Conservation (phyloP, 2,113 vertebrate genomes). For the Cacatua alba region DNA sequence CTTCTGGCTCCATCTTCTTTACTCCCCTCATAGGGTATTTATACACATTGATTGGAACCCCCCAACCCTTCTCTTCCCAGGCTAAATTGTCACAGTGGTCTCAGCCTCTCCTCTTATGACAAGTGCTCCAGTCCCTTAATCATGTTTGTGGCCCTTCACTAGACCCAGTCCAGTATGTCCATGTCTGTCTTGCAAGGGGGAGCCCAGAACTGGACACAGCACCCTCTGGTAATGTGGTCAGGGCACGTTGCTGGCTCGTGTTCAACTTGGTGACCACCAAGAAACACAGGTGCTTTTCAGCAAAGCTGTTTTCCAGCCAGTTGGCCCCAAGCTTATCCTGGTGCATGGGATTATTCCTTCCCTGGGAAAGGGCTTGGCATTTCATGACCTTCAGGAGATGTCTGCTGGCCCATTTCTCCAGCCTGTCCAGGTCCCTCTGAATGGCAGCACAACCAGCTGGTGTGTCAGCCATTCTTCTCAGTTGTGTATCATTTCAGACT, state of each 20-base stretch:
- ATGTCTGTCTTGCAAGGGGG: accelerated
- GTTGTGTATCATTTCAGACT: background rate
- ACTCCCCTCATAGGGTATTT: background rate
- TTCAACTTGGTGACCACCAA: background rate
- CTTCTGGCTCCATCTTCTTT: background rate
- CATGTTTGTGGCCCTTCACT: background rate
- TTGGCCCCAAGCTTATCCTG: background rate
- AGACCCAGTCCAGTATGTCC: background rate
- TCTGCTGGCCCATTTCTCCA: background rate
- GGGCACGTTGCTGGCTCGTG: background rate
- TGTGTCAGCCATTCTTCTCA: background rate
- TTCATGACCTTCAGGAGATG: background rate
- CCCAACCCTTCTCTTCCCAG: background rate
- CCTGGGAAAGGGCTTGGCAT: background rate
- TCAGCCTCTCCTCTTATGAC: background rate
- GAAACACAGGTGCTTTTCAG: background rate
- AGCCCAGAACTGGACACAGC: background rate
- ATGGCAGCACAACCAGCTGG: background rate
- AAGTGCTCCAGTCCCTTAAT: background rate
- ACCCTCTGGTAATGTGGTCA: background rate
- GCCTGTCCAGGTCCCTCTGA: background rate
- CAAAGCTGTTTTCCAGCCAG: background rate
- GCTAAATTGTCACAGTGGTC: background rate
- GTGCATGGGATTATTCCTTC: background rate
- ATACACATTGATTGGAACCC: background rate